Evolutionary conservation across 2,797 vertebrate species (phyloP).

Genomic region (Synaphobranchus kaupii): DNA sequence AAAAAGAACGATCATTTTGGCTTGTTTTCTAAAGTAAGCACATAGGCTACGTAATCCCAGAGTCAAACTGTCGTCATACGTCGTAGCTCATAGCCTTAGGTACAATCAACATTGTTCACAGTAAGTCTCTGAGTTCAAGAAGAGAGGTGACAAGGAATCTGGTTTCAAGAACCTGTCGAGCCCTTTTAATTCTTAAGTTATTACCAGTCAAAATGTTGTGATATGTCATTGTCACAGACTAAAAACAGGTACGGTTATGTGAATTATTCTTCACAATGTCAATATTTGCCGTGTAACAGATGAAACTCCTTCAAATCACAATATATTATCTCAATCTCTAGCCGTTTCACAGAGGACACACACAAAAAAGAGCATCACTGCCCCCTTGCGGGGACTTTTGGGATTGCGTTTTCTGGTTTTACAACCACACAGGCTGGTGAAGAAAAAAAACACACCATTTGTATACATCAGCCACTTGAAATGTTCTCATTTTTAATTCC

Average conservation of each 20-base stretch:
- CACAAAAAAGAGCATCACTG: slow-evolving; percentile 46
- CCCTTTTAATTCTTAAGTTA: no score
- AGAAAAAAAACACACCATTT: neutral
- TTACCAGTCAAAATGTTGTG: neutral
- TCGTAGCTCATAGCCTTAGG: neutral
- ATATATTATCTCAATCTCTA: neutral
- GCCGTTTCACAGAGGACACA: neutral
- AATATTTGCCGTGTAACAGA: neutral
- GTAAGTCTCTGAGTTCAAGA: neutral
- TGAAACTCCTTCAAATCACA: neutral
- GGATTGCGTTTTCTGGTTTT: slow-evolving; percentile 2
- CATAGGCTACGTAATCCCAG: neutral
- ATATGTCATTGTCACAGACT: neutral
- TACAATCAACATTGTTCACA: neutral
- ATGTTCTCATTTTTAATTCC: neutral
- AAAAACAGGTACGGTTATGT: neutral
- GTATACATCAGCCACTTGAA: neutral
- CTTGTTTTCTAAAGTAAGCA: neutral
- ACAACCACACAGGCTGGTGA: neutral
- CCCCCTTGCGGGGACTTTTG: slow-evolving; percentile 61
- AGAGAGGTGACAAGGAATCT: neutral
- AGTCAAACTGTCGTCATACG: neutral
- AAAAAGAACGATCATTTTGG: neutral
- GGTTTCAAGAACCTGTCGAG: neutral
- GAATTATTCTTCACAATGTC: neutral